Conservation (phyloP, 2,797 vertebrate genomes). For the Eleutherodactylus coqui region DNA sequence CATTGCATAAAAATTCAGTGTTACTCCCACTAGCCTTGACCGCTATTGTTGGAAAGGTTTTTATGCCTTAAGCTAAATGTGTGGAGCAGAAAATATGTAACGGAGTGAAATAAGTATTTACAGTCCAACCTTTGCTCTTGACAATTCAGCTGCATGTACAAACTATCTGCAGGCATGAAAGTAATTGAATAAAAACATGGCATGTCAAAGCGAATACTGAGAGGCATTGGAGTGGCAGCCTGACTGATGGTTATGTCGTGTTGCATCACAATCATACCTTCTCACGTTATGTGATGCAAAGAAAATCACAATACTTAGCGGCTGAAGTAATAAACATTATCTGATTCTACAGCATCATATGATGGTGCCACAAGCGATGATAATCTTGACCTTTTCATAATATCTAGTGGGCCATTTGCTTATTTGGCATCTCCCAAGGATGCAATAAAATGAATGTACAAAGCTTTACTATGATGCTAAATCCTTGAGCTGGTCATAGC, state of each 20-base stretch:
- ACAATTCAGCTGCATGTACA: conserved; percentile 12
- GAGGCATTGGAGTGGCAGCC: not conserved
- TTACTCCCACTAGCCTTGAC: not conserved
- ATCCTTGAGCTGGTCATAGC: not conserved
- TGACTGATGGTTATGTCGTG: not conserved
- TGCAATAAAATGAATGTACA: not conserved
- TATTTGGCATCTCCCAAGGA: not conserved
- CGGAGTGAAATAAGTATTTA: not conserved
- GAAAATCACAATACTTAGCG: not conserved
- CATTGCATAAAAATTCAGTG: not conserved
- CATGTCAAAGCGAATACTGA: conserved; percentile 3
- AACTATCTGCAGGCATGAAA: conserved; percentile 14
- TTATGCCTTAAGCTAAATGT: no score
- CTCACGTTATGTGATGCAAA: not conserved
- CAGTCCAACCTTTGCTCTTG: not conserved
- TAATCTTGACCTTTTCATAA: not conserved
- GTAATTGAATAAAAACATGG: conserved; percentile 8
- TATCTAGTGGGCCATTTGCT: not conserved
- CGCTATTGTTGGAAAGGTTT: not conserved
- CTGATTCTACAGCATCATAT: not conserved
- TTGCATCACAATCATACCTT: not conserved
- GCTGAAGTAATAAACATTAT: not conserved
- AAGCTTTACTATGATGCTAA: not conserved
- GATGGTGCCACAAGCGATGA: not conserved
- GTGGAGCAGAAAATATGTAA: not conserved